phyloP scores from a whole-genome alignment of 2,888 invertebrate species.

The Kuschelorhynchus macadamiae region DNA sequence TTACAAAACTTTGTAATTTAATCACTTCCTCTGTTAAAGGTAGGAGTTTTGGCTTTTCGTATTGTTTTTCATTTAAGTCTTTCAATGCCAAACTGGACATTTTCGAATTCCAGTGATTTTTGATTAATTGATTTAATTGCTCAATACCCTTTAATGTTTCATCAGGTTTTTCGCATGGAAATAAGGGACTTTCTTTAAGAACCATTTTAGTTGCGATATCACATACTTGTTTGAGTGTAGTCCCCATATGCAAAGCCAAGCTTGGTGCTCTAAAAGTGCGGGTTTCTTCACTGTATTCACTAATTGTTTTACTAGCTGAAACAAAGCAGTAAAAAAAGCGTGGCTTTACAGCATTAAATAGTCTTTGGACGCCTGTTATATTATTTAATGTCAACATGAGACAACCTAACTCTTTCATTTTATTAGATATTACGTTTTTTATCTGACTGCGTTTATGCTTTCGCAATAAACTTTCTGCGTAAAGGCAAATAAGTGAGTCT shows the following conservation, averaged over 20 bases:
- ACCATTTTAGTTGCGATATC: constrained; percentile 39
- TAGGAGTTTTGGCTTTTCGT: not conserved
- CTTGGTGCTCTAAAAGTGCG: constrained; percentile 37
- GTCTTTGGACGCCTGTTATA: constrained; percentile 40
- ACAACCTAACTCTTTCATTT: constrained; percentile 51
- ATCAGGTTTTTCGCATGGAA: not conserved
- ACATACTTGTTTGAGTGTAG: constrained; percentile 40
- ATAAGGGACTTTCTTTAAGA: constrained; percentile 30
- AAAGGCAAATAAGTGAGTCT: constrained; percentile 33
- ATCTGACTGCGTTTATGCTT: constrained; percentile 49
- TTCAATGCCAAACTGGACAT: constrained; percentile 2
- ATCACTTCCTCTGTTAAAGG: not conserved
- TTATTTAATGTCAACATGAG: constrained; percentile 2
- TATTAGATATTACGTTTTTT: constrained; percentile 48
- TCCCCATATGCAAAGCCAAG: constrained; percentile 48
- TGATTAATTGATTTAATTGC: not conserved
- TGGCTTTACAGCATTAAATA: constrained; percentile 49
- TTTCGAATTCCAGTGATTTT: not conserved
- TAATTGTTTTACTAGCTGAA: constrained; percentile 48
- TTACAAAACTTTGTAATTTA: not conserved
- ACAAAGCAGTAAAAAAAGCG: constrained; percentile 49
- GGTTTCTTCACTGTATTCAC: constrained; percentile 31
- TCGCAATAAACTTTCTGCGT: constrained; percentile 23
- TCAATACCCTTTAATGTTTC: not conserved
- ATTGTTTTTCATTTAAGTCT: constrained; percentile 2